These are phyloP conservation scores for Brachionichthys hirsutus DNA, from an alignment of 2,113 vertebrate species.

Conservation along the genomic window DNA sequence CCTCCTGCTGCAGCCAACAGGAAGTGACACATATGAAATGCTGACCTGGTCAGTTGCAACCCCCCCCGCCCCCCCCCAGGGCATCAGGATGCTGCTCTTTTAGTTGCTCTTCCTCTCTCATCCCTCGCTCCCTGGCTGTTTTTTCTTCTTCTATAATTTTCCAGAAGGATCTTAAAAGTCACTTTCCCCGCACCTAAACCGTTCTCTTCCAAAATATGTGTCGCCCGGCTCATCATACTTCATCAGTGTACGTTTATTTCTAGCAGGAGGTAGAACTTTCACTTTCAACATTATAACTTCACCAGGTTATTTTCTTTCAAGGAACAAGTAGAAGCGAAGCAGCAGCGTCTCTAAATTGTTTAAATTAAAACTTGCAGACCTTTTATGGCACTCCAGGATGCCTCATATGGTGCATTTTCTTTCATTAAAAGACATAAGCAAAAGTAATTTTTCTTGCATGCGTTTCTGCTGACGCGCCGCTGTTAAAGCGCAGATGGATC, in stretches of 20 bases:
- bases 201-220: no score
- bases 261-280: no score
- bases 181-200: no score
- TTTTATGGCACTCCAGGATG: background rate
- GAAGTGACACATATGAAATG: conserved; percentile 74
- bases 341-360: background rate
- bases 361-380: conserved; percentile 19
- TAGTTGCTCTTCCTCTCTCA: conserved; percentile 41
- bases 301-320: conserved; percentile 2
- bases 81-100: conserved; percentile 69
- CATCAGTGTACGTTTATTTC: background rate
- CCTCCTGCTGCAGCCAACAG: conserved; percentile 61
- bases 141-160: conserved; percentile 9
- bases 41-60: conserved; percentile 70
- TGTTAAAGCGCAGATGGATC: conserved; percentile 44
- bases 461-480: conserved; percentile 37
- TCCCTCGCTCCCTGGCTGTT: background rate
- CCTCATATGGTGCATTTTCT: conserved; percentile 3
- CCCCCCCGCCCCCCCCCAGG: conserved; percentile 53
- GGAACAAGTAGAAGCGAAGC: background rate
- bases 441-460: conserved; percentile 14
- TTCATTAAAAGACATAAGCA: conserved; percentile 25
- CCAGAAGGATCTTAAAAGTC: conserved; percentile 35
- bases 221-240: conserved; percentile 28
- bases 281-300: conserved; percentile 2